Evolutionary conservation across 1,140 invertebrate species (phyloP).

Genomic region (Argopecten irradians): DNA sequence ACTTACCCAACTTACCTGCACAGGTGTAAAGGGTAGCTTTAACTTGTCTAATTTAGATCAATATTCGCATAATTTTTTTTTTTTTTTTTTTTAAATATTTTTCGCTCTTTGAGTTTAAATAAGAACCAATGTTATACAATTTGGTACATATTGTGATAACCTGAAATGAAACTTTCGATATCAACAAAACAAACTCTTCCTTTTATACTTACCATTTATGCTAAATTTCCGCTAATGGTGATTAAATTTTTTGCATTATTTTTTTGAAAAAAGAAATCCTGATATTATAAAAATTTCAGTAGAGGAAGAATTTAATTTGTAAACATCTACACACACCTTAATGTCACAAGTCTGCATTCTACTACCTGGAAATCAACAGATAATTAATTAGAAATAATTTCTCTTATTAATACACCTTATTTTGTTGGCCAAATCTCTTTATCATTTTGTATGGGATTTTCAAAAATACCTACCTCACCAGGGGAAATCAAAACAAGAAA

Average conservation of each 20-base stretch:
- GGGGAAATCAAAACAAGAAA: not conserved
- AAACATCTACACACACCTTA: not conserved
- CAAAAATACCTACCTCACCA: not conserved
- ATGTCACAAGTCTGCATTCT: not conserved
- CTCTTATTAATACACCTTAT: not conserved
- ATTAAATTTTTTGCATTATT: not conserved
- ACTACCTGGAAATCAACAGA: not conserved
- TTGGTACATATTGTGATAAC: not conserved
- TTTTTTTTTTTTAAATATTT: no score
- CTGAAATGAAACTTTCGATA: not conserved
- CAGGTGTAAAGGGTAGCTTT: no score
- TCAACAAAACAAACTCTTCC: not conserved
- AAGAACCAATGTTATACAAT: not conserved
- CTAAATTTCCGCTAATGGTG: slow-evolving; percentile 24
- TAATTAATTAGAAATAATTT: not conserved
- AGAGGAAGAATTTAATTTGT: not conserved
- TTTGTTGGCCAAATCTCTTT: slow-evolving; percentile 10
- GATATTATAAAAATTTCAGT: not conserved
- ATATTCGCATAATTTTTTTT: no score
- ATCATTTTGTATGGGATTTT: not conserved
- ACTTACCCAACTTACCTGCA: not conserved
- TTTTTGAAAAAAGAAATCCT: not conserved
- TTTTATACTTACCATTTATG: slow-evolving; percentile 26
- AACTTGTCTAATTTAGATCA: no score
- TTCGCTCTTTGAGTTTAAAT: no score